A percentile compares a stretch with the other conserved stretches of the same genome.
Conservation (phyloP, 2,797 vertebrate species). For the Jordanella pulchra region DNA sequence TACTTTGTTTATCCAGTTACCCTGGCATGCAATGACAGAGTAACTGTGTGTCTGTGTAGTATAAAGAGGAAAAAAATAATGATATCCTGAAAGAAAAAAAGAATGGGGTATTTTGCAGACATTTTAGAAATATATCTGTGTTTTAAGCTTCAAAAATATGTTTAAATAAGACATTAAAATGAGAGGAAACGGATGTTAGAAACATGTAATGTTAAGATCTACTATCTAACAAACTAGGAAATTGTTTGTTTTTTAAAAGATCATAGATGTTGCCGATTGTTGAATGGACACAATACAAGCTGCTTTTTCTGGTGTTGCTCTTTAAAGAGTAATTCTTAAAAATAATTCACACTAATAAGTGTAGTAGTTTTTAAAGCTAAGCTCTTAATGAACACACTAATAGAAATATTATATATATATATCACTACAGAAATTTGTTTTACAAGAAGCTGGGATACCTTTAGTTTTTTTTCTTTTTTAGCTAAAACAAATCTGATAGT, state of each 20-base stretch:
- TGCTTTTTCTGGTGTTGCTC: background rate
- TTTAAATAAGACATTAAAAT: background rate
- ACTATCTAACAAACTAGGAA: background rate
- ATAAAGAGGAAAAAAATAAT: too few relatives aligned
- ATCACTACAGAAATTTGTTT: background rate
- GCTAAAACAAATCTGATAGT: background rate
- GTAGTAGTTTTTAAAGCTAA: background rate
- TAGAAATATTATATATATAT: background rate
- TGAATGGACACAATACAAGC: background rate
- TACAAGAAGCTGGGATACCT: background rate
- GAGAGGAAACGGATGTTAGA: background rate
- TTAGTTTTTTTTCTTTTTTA: background rate
- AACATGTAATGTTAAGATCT: too few relatives aligned
- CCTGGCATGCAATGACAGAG: background rate
- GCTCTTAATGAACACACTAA: background rate
- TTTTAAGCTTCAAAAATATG: background rate
- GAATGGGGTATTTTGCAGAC: background rate
- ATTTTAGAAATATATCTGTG: background rate
- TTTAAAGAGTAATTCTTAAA: background rate
- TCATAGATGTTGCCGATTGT: background rate
- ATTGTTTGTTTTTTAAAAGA: background rate
- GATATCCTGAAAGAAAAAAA: too few relatives aligned
- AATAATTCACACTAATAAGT: background rate
- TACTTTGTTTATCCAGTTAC: background rate
- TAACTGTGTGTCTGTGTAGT: background rate